Conservation (phyloP, 2,888 invertebrate genomes). For the Euphydryas editha region DNA sequence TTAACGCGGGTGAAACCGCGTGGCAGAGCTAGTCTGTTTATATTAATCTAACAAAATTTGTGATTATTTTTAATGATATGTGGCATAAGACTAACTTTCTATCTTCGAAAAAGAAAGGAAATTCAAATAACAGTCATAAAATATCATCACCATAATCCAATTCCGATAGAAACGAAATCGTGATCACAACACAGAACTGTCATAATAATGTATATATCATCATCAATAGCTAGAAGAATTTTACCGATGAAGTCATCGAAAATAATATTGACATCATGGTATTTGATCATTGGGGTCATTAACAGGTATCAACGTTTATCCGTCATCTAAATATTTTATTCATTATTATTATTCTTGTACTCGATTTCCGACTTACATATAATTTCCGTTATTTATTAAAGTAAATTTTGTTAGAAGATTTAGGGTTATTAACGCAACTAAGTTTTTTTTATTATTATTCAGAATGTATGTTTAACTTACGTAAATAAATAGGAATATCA, state of each 20-base stretch:
- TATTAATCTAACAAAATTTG: too few species aligned
- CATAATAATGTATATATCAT: conserved; percentile 13
- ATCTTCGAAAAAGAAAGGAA: background rate
- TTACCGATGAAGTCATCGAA: conserved; percentile 33
- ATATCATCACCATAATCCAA: background rate
- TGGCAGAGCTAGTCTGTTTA: too few species aligned
- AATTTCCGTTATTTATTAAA: background rate
- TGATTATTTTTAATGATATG: too few species aligned
- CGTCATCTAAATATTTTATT: conserved; percentile 3
- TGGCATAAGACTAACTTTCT: too few species aligned
- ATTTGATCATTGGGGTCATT: conserved; percentile 31
- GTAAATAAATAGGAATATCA: too few species aligned
- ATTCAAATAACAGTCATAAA: background rate
- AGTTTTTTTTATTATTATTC: background rate
- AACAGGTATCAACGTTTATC: background rate
- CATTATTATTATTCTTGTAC: background rate
- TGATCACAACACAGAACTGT: conserved; percentile 13
- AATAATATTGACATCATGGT: conserved; percentile 37
- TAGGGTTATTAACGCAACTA: too few species aligned
- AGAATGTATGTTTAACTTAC: too few species aligned
- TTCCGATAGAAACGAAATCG: background rate
- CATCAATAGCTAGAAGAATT: conserved; percentile 28
- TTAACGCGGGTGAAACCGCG: too few species aligned
- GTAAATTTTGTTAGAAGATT: background rate
- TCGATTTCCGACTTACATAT: too few species aligned